Base-by-base conservation (phyloP, 2,113 vertebrate species). In the Bungarus multicinctus region DNA sequence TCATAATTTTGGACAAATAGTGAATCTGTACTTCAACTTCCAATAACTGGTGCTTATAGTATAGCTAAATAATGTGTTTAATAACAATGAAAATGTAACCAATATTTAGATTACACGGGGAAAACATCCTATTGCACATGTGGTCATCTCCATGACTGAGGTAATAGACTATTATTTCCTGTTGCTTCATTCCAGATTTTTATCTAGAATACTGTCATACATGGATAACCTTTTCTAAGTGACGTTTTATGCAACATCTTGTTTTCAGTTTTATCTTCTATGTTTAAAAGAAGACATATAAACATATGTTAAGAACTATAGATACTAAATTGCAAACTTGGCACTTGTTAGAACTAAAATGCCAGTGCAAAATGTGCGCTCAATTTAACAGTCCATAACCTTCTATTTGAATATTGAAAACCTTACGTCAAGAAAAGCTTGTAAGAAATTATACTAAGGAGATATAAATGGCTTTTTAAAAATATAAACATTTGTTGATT, bases 291-390 rank as follows among this genome's bases (percentile, higher is more conserved):
- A 95, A 94, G 90, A 91, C 95, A 95, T 87, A 94, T 92, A 97
- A 95, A 93, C 95, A 95, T 94, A 95, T 95, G 91, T 96, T 97
- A 94, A 5, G 91, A 94, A 91, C 92, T 96, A 94, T 91, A 96
- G 95, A 97, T 94, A 96, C 94, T 96, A 94, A 95, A 96, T 94
- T 96, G 95, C 95, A 97, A 96, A 94, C 95, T 93, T 97, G 96
- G 96, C 95, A 95, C 94, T 97, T 96, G 95, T 94, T 96, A 94
- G 94, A 97, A 95, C 93, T 94, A 95, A 97, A 96, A 97, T 96
- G 96, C 96, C 96, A 95, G 34, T 94, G 96, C 90, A 95, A 95
- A 96, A 95, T 93, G 95, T 94, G 95, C 96, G 94, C 95, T 97
- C 96, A 96, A 95, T 94, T 96, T 97, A 97, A 96, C 94, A 96